Evolutionary conservation across 2,797 vertebrate species (phyloP).

Genomic region (Sebastes oblongus): DNA sequence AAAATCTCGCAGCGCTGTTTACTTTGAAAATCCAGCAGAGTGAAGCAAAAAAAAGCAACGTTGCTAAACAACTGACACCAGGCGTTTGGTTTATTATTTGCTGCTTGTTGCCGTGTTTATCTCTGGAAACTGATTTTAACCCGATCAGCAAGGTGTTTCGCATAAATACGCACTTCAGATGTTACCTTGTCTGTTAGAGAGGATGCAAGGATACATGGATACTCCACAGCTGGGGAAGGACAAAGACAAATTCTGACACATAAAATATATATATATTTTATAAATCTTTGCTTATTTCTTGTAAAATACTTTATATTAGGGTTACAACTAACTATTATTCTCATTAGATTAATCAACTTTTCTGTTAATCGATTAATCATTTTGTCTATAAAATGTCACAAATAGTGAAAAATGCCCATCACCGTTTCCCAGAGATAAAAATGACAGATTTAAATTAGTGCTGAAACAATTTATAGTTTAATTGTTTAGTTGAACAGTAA

Average conservation of each 20-base stretch:
- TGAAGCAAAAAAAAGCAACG: slow-evolving; percentile 36
- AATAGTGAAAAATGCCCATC: background rate
- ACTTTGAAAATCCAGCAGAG: slow-evolving; percentile 66
- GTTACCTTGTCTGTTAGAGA: background rate
- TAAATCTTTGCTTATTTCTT: background rate
- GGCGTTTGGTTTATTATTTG: slow-evolving; percentile 71
- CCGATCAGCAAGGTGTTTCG: background rate
- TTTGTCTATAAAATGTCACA: background rate
- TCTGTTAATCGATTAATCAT: background rate
- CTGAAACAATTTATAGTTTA: background rate
- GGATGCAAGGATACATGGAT: background rate
- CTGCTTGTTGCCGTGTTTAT: slow-evolving; percentile 20
- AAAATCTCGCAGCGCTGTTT: slow-evolving; percentile 59
- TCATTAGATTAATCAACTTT: background rate
- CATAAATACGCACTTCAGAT: background rate
- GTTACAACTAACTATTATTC: too few species aligned
- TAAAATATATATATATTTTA: rapidly evolving
- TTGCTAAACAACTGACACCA: slow-evolving; percentile 45
- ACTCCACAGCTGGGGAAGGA: background rate
- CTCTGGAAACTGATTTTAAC: background rate
- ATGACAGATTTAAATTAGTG: too few species aligned
- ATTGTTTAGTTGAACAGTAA: background rate
- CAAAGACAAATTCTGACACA: background rate
- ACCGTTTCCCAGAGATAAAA: background rate
- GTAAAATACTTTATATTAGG: too few species aligned